Conservation (phyloP, 2,888 invertebrate genomes). For the Pocota personata region DNA sequence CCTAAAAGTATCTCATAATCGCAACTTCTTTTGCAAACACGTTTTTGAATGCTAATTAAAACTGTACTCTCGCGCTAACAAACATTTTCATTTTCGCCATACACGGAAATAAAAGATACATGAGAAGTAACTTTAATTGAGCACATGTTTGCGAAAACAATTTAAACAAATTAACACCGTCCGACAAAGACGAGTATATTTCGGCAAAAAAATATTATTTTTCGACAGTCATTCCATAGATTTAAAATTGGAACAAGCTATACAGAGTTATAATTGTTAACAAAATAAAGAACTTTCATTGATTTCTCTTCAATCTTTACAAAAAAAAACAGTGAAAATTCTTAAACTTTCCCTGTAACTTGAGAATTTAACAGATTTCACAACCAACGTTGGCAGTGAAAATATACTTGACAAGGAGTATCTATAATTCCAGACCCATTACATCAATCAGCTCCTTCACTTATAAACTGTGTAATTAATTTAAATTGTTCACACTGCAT, state of each 20-base stretch:
- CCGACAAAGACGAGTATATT: background rate
- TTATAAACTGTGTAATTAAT: conserved; percentile 59
- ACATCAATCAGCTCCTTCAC: conserved; percentile 25
- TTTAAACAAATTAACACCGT: conserved; percentile 24
- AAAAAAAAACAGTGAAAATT: background rate
- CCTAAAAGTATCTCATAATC: background rate
- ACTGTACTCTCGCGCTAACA: background rate
- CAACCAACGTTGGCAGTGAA: conserved; percentile 28
- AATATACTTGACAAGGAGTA: conserved; percentile 16
- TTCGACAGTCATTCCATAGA: background rate
- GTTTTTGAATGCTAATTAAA: background rate
- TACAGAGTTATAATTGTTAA: background rate
- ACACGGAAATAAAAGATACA: background rate
- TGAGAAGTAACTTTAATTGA: background rate
- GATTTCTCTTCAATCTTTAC: background rate
- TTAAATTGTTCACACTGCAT: conserved; percentile 62
- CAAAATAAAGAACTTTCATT: background rate
- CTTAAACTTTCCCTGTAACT: conserved; percentile 1
- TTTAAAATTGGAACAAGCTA: background rate
- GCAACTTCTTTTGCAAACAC: background rate
- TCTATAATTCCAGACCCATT: conserved; percentile 22
- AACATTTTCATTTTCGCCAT: background rate
- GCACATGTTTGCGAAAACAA: conserved; percentile 13
- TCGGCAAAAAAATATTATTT: background rate
- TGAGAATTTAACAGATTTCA: background rate